A percentile compares a stretch with the other conserved stretches of the same genome.
phyloP scores from a whole-genome alignment of 2,113 vertebrate species.

The Galeopterus variegatus region DNA sequence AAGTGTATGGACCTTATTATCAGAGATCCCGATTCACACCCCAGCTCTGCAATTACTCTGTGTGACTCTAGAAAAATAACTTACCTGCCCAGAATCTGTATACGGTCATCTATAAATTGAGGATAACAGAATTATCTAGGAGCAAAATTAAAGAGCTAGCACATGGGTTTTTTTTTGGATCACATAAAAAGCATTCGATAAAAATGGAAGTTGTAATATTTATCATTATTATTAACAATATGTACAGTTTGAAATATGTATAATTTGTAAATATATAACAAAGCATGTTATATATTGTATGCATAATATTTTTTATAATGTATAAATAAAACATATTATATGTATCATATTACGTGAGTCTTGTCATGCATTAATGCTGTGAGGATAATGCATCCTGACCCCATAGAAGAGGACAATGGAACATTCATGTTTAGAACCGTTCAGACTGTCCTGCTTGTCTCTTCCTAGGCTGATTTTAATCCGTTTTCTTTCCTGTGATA shows the following conservation, averaged over 20 bases:
- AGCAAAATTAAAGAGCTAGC: neutral
- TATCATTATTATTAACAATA: neutral
- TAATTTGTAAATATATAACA: neutral
- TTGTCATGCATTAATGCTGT: neutral
- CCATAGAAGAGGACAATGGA: neutral
- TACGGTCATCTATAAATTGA: neutral
- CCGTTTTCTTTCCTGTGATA: neutral
- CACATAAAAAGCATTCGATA: neutral
- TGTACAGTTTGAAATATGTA: neutral
- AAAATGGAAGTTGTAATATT: neutral
- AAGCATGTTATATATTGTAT: neutral
- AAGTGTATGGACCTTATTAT: neutral
- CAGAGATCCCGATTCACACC: neutral
- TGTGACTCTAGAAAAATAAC: neutral
- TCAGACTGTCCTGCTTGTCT: neutral
- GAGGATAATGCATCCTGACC: neutral
- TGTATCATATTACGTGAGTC: neutral
- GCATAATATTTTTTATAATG: neutral
- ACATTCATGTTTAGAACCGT: neutral
- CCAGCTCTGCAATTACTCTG: neutral
- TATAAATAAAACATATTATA: neutral
- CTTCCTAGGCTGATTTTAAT: conserved; percentile 30
- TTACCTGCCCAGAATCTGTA: neutral
- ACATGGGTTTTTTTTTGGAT: neutral
- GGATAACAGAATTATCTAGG: neutral